Conservation (phyloP, 2,888 invertebrate genomes). For the Apamea sordens region DNA sequence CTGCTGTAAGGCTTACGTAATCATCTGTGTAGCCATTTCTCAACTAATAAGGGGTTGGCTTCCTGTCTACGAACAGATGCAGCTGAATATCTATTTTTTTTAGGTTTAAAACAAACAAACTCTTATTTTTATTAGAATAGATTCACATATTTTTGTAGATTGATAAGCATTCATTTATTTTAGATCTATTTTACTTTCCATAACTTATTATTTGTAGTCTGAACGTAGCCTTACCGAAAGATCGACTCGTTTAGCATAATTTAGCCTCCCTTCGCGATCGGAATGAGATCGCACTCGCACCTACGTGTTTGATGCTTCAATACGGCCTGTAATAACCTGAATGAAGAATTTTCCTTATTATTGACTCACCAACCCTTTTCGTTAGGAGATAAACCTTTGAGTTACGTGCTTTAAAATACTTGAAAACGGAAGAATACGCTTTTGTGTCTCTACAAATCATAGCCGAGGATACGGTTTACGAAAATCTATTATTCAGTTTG, state of each 20-base stretch:
- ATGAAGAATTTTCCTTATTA: slow-evolving; percentile 29
- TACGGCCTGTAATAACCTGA: slow-evolving; percentile 24
- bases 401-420: background rate
- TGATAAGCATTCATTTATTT: background rate
- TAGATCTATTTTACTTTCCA: background rate
- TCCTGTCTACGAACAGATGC: background rate
- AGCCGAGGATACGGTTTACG: background rate
- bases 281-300: slow-evolving; percentile 34
- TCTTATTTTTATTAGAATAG: background rate
- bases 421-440: background rate
- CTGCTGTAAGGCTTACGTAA: background rate
- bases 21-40: background rate
- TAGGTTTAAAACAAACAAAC: too few relatives aligned
- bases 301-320: slow-evolving; percentile 28
- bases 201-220: background rate
- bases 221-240: slow-evolving; percentile 21
- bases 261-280: slow-evolving; percentile 38
- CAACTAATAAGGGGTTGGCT: background rate
- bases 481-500: background rate
- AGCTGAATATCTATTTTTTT: background rate
- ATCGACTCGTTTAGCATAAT: slow-evolving; percentile 55
- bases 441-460: background rate
- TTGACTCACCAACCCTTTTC: slow-evolving; percentile 1
- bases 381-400: background rate
- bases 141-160: background rate